Evolutionary conservation across 2,113 vertebrate genomes (phyloP), one percentile per base, ranked within the genome.

Genomic region (Cyprinus carpio): DNA sequence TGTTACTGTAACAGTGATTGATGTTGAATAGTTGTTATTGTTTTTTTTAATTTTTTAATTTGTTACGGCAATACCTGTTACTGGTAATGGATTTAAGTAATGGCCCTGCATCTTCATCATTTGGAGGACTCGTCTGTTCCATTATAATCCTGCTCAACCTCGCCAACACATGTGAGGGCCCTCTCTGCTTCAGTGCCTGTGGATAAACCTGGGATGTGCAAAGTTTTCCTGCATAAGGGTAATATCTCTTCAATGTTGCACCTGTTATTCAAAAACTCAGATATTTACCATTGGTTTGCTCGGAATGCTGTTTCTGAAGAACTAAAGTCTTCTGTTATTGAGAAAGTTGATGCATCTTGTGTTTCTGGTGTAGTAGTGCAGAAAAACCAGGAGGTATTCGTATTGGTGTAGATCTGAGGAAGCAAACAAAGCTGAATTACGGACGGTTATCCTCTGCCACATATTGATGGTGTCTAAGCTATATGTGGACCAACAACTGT

Each of bases 61-160:
- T n/a, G n/a, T n/a, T n/a, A n/a, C n/a, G n/a, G n/a, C n/a, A n/a
- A n/a, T n/a, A n/a, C n/a, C n/a, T n/a, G n/a, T n/a, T n/a, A n/a
- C n/a, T n/a, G n/a, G n/a, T n/a, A n/a, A n/a, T 75, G 72, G 40
- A 75, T 75, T 49, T 75, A 25, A 27, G 49, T 25, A 75, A 75
- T 75, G 43, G 72, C n/a, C 1, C n/a, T 75, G n/a, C 13, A 49
- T 27, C 12, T 75, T 12, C 2, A 18, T 6, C n/a, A n/a, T 51
- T 75, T 75, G 72, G 16, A 75, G 72, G 40, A 16, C 27, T 75
- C n/a, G n/a, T 75, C 5, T 27, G 8, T 51, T 49, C n/a, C 18
- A 6, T 5, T n/a, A 18, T 15, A 16, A 49, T 16, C n/a, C 43
- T 27, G 43, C 43, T 49, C 16, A 6, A 25, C 15, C 40, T 6